phyloP scores from a whole-genome alignment of 2,113 vertebrate species.

The Microcebus lehilahytsara region DNA sequence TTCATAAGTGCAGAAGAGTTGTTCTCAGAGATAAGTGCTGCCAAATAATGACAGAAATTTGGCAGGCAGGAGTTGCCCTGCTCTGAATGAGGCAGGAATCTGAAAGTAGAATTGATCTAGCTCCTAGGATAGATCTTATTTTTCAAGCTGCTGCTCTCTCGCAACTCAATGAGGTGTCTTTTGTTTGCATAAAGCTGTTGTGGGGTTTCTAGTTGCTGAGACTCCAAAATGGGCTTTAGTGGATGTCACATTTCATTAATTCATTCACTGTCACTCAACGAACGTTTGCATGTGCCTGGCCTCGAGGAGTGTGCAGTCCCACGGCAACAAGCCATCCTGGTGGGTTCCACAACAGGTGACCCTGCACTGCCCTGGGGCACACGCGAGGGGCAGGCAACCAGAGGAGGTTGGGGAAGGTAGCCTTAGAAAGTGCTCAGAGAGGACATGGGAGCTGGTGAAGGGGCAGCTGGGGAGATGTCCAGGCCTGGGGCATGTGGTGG shows the following conservation, averaged over 20 bases:
- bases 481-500: rapidly evolving
- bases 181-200: neutral
- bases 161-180: neutral
- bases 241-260: neutral
- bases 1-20: neutral
- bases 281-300: neutral
- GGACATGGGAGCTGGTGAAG: neutral
- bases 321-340: no score
- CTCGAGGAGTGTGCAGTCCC: neutral
- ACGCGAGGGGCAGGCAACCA: no score
- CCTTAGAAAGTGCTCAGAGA: neutral
- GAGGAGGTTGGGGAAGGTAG: neutral
- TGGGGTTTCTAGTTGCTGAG: neutral
- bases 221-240: neutral
- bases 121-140: neutral
- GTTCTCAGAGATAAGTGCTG: neutral
- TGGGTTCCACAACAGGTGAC: no score
- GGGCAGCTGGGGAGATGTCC: neutral
- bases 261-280: neutral
- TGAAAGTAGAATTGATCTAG: neutral
- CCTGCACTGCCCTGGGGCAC: neutral
- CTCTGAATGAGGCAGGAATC: neutral
- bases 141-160: neutral
- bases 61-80: neutral
- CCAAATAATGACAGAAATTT: neutral